Evolutionary conservation across 92 coral and sea anemone genomes (phyloP).

Genomic region (Siderastrea siderea): DNA sequence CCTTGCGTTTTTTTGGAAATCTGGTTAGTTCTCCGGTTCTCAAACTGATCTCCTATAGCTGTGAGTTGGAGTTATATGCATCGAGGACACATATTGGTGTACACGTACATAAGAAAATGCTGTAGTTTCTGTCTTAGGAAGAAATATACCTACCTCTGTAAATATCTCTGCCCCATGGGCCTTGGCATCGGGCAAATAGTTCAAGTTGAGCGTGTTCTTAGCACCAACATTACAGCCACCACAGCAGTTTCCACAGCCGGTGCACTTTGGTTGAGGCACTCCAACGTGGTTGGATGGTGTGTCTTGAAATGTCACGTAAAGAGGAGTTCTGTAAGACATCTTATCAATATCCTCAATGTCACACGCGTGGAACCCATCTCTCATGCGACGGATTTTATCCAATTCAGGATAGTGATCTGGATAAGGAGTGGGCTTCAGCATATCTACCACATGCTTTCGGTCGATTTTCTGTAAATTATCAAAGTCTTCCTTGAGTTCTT

Average conservation of each 20-base stretch:
- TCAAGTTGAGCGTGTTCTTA: conserved; percentile 73
- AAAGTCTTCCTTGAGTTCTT: conserved; percentile 54
- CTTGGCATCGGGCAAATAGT: conserved; percentile 77
- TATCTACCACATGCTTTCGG: conserved; percentile 58
- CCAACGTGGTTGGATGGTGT: conserved; percentile 66
- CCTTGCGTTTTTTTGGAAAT: too few species aligned
- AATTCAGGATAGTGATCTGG: conserved; percentile 57
- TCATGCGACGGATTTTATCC: conserved; percentile 51
- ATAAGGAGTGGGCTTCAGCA: conserved; percentile 69
- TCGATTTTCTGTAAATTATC: conserved; percentile 41
- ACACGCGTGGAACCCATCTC: conserved; percentile 26
- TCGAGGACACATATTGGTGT: conserved; percentile 29
- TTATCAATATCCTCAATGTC: conserved; percentile 79
- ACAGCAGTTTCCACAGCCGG: conserved; percentile 78
- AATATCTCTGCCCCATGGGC: conserved; percentile 75
- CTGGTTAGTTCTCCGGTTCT: too few species aligned
- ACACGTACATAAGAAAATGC: conserved; percentile 8
- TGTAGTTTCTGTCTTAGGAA: conserved; percentile 12
- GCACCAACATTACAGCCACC: conserved; percentile 85
- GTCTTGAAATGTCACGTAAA: conserved; percentile 75
- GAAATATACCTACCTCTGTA: conserved; percentile 55
- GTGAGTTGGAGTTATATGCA: neutral
- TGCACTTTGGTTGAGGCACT: conserved; percentile 72
- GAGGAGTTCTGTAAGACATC: conserved; percentile 57
- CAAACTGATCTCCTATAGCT: too few species aligned